A percentile compares a stretch with the other conserved stretches of the same genome.
phyloP scores from a whole-genome alignment of 2,888 invertebrate genomes.

The Aproaerema taeniolella region DNA sequence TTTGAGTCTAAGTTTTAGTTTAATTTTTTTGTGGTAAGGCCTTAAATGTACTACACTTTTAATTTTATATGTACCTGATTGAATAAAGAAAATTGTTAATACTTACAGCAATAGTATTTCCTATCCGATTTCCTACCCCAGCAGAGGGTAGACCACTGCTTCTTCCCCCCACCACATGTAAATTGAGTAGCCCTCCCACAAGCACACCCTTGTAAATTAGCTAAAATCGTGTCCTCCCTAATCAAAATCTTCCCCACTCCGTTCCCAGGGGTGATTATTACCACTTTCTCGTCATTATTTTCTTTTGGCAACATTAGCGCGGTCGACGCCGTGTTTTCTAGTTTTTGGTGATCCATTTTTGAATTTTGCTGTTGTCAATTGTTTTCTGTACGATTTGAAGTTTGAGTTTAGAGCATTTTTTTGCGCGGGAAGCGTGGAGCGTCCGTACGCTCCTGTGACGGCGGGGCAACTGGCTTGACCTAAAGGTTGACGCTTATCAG shows the following conservation, averaged over 20 bases:
- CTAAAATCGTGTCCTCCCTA: slow-evolving; percentile 59
- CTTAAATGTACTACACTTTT: too few relatives aligned
- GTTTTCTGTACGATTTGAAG: too few relatives aligned
- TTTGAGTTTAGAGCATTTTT: too few relatives aligned
- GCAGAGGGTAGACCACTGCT: slow-evolving; percentile 60
- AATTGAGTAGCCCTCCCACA: slow-evolving; percentile 58
- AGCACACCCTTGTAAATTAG: slow-evolving; percentile 52
- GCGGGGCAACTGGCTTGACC: too few relatives aligned
- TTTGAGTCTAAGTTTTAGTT: too few relatives aligned
- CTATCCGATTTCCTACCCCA: slow-evolving; percentile 60
- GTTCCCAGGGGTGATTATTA: slow-evolving; percentile 33
- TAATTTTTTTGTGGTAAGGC: too few relatives aligned
- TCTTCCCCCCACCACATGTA: slow-evolving; percentile 54
- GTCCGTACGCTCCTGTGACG: too few relatives aligned
- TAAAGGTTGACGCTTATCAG: too few relatives aligned
- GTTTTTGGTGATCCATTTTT: slow-evolving; percentile 35
- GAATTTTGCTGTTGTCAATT: too few relatives aligned
- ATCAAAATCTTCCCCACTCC: slow-evolving; percentile 50
- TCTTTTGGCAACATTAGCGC: slow-evolving; percentile 39
- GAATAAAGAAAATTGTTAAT: too few relatives aligned
- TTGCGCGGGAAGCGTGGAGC: too few relatives aligned
- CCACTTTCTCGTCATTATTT: slow-evolving; percentile 35
- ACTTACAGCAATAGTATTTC: slow-evolving; percentile 64
- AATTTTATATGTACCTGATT: too few relatives aligned
- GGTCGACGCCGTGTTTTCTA: slow-evolving; percentile 32